phyloP scores from a whole-genome alignment of 2,113 vertebrate genomes.

The Podarcis cretensis region DNA sequence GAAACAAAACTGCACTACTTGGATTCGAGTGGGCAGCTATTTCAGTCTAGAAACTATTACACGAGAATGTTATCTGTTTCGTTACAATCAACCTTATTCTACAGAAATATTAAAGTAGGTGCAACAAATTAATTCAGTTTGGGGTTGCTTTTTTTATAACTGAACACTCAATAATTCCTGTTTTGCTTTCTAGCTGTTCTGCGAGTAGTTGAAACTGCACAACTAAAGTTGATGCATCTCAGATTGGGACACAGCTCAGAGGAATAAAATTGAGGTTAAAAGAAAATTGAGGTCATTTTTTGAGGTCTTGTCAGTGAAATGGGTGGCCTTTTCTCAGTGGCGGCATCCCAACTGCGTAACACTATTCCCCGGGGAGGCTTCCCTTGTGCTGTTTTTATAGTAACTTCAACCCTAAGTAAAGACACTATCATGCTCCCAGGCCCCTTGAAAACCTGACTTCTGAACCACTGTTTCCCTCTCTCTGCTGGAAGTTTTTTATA shows the following conservation, averaged over 20 bases:
- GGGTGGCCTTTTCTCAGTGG: too few relatives aligned
- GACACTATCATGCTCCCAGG: too few relatives aligned
- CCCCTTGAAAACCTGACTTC: too few relatives aligned
- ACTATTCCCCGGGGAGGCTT: too few relatives aligned
- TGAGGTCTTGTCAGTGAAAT: too few relatives aligned
- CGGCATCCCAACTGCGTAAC: too few relatives aligned
- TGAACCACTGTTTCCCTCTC: too few relatives aligned
- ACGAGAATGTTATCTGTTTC: background rate
- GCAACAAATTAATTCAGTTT: background rate
- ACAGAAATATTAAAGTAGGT: background rate
- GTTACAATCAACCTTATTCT: background rate
- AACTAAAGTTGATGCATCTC: background rate
- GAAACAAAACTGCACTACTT: background rate
- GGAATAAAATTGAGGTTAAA: background rate
- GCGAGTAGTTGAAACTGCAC: background rate
- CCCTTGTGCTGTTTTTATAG: too few relatives aligned
- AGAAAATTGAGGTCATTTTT: too few relatives aligned
- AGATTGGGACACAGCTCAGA: background rate
- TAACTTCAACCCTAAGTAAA: too few relatives aligned
- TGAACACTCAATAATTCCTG: background rate
- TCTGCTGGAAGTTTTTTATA: too few relatives aligned
- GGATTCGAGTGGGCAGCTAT: background rate
- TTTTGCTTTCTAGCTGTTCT: background rate
- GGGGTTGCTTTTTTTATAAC: background rate
- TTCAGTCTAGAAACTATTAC: background rate